phyloP scores from a whole-genome alignment of 2,888 invertebrate species.

The Tuta absoluta region DNA sequence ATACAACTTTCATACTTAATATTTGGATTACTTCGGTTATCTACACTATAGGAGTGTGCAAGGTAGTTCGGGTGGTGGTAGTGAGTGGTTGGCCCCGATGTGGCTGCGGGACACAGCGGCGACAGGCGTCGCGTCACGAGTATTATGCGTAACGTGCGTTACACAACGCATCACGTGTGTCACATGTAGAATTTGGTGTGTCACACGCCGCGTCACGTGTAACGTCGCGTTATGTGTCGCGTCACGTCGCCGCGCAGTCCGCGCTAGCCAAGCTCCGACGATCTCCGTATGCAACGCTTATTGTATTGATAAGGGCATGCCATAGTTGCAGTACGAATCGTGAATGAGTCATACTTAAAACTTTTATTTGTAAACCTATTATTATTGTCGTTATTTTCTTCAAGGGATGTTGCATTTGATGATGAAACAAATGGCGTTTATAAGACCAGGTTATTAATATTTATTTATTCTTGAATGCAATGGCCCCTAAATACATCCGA shows the following conservation, averaged over 20 bases:
- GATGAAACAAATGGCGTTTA: neutral
- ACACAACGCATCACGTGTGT: no score
- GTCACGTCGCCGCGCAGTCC: conserved; percentile 51
- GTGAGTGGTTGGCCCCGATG: no score
- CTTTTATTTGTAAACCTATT: no score
- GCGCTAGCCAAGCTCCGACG: conserved; percentile 65
- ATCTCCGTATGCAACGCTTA: conserved; percentile 79
- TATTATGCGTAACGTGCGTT: no score
- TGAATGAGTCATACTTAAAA: conserved; percentile 68
- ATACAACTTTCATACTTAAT: no score
- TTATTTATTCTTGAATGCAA: conserved; percentile 1
- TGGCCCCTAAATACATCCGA: conserved; percentile 38
- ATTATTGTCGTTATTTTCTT: conserved; percentile 35
- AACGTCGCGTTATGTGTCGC: neutral
- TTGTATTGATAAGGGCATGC: conserved; percentile 78
- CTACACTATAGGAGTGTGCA: no score
- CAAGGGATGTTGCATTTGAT: conserved; percentile 25
- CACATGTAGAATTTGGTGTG: no score
- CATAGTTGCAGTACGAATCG: conserved; percentile 80
- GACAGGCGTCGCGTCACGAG: no score
- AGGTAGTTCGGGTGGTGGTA: no score
- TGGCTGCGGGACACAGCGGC: no score
- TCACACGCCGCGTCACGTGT: no score
- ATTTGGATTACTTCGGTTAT: no score
- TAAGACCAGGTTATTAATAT: neutral